phyloP scores from a whole-genome alignment of 2,797 vertebrate genomes.

The Sebastes nivosus region DNA sequence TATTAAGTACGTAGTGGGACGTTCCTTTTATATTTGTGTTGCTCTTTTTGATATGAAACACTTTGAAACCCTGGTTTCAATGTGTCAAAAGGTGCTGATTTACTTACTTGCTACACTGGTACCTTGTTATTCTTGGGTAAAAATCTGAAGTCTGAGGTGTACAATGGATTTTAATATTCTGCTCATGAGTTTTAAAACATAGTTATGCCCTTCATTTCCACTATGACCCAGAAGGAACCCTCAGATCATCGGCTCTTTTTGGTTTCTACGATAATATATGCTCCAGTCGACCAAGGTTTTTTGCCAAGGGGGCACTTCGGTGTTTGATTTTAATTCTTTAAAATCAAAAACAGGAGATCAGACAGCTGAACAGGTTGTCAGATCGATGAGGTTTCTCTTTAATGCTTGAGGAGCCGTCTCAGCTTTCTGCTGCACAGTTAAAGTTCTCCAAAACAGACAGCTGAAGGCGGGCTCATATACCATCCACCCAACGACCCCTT shows the following conservation, averaged over 20 bases:
- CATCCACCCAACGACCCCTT: constrained; percentile 14
- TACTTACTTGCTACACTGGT: neutral
- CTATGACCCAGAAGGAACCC: constrained; percentile 30
- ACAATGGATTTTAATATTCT: constrained; percentile 45
- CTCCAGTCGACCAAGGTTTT: constrained; percentile 12
- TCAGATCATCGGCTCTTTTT: constrained; percentile 23
- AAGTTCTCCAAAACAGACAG: constrained; percentile 32
- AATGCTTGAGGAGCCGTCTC: constrained; percentile 31
- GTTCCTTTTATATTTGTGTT: neutral
- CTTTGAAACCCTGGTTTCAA: neutral
- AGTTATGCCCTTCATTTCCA: constrained; percentile 29
- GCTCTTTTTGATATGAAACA: neutral
- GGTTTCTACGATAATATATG: constrained; percentile 41
- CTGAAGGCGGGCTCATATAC: constrained; percentile 25
- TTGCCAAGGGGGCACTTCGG: constrained; percentile 14
- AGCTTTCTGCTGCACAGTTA: constrained; percentile 25
- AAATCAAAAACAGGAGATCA: constrained; percentile 65
- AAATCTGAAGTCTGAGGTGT: constrained; percentile 1
- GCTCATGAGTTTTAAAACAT: constrained; percentile 34
- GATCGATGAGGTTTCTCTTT: constrained; percentile 44
- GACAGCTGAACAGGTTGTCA: constrained; percentile 56
- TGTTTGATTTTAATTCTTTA: constrained; percentile 68
- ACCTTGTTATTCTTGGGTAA: neutral
- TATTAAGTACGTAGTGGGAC: neutral
- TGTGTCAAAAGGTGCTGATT: neutral